These are phyloP conservation scores for Machimus rusticus DNA, from an alignment of 2,888 invertebrate genomes.

Conservation along the genomic window DNA sequence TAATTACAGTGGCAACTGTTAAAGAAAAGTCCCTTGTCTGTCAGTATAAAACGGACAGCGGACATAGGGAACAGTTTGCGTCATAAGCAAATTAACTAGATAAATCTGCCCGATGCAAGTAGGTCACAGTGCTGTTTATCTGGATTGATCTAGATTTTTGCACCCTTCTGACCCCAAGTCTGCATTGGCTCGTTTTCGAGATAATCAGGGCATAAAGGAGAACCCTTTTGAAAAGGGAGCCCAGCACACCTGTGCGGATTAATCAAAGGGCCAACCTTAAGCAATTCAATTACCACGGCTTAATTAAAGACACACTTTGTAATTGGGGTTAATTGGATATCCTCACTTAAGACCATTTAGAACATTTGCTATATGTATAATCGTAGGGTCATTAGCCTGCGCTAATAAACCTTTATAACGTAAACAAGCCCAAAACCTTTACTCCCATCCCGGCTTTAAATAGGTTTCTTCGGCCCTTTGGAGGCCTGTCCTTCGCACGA, in stretches of 20 bases:
- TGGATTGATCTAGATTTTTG: background rate
- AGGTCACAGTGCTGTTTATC: background rate
- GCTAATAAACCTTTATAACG: background rate
- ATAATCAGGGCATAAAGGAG: background rate
- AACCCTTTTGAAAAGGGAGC: background rate
- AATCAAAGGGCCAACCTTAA: background rate
- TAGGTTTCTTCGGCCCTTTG: background rate
- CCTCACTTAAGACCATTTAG: background rate
- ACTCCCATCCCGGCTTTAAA: background rate
- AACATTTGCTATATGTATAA: background rate
- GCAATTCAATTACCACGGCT: background rate
- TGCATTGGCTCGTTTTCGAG: background rate
- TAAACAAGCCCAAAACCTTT: background rate
- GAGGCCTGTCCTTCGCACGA: background rate
- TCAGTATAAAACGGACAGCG: background rate
- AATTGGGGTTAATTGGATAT: conserved; percentile 1
- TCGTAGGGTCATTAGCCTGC: background rate
- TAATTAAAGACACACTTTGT: background rate
- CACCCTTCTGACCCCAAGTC: background rate
- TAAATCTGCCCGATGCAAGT: background rate
- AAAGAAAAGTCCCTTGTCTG: background rate
- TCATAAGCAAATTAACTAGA: background rate
- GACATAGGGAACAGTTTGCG: background rate
- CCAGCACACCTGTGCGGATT: background rate
- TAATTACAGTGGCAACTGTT: background rate